These are phyloP conservation scores for Orius laevigatus DNA, from an alignment of 1,140 invertebrate species.

Conservation along the genomic window DNA sequence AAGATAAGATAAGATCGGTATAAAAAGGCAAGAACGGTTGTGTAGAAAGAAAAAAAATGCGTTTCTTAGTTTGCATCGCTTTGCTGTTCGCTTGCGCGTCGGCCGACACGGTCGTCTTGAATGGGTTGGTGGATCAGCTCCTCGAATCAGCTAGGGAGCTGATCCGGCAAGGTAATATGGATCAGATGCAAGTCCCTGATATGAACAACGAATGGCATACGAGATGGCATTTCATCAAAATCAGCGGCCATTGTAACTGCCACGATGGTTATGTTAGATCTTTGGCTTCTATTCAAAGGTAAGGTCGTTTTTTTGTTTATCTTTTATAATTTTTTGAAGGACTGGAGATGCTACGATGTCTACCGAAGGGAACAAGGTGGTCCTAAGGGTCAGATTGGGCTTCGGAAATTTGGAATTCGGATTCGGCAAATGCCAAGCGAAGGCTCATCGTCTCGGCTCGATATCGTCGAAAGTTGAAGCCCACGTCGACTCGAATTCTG, in stretches of 20 bases:
- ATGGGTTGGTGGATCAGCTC: slow-evolving; percentile 6
- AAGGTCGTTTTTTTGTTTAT: background rate
- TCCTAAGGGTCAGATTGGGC: background rate
- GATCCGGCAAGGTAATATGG: background rate
- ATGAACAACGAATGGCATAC: slow-evolving; percentile 5
- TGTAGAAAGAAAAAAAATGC: background rate
- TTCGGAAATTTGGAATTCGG: background rate
- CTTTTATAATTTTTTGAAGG: background rate
- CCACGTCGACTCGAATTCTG: slow-evolving; percentile 5
- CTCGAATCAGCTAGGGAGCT: background rate
- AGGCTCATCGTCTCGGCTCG: slow-evolving; percentile 5
- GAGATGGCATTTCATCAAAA: slow-evolving; percentile 12
- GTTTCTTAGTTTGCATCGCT: background rate
- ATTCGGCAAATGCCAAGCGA: slow-evolving; percentile 4
- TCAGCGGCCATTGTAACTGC: slow-evolving; percentile 7
- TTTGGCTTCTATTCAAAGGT: slow-evolving; percentile 2
- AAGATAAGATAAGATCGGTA: background rate
- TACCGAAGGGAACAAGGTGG: slow-evolving; percentile 8
- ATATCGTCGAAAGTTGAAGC: slow-evolving; percentile 4
- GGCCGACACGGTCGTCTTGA: slow-evolving; percentile 4
- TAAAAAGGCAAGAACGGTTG: background rate
- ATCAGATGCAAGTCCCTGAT: background rate
- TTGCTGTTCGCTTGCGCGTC: slow-evolving; percentile 1
- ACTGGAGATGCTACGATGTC: slow-evolving; percentile 11
- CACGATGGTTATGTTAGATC: slow-evolving; percentile 4